Conservation (phyloP, 2,888 invertebrate species). For the Drosophila kanekoi region DNA sequence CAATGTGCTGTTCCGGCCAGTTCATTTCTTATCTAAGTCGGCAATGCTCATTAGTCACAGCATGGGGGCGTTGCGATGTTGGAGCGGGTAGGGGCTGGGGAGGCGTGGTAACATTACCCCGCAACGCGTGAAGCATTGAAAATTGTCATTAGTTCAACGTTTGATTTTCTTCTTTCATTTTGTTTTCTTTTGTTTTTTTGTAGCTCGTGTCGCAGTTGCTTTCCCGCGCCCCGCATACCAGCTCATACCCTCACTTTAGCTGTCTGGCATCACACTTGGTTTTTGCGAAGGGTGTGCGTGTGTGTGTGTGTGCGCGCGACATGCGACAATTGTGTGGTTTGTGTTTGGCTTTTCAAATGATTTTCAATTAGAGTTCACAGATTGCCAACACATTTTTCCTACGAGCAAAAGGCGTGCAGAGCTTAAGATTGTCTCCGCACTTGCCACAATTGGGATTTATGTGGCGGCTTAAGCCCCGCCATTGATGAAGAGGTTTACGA, state of each 20-base stretch:
- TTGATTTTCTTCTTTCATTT: constrained; percentile 53
- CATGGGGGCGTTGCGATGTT: constrained; percentile 17
- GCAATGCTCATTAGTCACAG: constrained; percentile 77
- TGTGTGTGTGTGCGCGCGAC: background rate
- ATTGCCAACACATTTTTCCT: constrained; percentile 59
- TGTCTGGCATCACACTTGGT: constrained; percentile 3
- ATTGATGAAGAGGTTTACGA: constrained; percentile 38
- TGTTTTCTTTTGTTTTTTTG: constrained; percentile 35
- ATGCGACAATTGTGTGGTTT: constrained; percentile 25
- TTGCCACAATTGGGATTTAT: constrained; percentile 50
- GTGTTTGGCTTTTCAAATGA: constrained; percentile 65
- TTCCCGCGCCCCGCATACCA: background rate
- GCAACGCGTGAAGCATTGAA: constrained; percentile 73
- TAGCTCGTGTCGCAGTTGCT: constrained; percentile 35
- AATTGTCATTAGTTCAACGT: constrained; percentile 78
- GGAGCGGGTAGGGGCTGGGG: background rate
- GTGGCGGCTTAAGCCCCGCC: constrained; percentile 45
- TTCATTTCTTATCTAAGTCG: constrained; percentile 71
- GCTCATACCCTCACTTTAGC: background rate
- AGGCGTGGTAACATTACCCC: constrained; percentile 36
- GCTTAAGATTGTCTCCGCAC: constrained; percentile 47
- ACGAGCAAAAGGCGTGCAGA: constrained; percentile 39
- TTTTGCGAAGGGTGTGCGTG: constrained; percentile 1
- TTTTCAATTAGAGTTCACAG: constrained; percentile 75
- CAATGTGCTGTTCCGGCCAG: constrained; percentile 23